phyloP scores from a whole-genome alignment of 2,888 invertebrate species.

The Meandrusa payeni region DNA sequence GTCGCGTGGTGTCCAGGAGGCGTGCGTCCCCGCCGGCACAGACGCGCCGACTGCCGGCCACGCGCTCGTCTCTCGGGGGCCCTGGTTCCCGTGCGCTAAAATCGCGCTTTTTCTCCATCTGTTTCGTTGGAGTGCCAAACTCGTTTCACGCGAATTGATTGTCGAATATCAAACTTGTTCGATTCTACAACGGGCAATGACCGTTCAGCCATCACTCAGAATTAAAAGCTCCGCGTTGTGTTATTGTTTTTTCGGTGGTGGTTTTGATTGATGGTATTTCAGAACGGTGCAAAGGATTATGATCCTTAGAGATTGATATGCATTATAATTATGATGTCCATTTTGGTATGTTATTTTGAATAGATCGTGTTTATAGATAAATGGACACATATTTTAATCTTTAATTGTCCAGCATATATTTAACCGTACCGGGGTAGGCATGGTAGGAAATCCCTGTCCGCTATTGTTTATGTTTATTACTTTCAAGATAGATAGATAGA shows the following conservation, averaged over 20 bases:
- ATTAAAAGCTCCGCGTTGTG: constrained; percentile 13
- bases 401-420: too few relatives aligned
- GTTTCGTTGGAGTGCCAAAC: constrained; percentile 37
- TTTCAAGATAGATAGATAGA: too few relatives aligned
- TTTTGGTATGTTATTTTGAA: too few relatives aligned
- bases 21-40: constrained; percentile 37
- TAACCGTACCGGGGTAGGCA: too few relatives aligned
- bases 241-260: constrained; percentile 12
- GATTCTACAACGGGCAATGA: constrained; percentile 14
- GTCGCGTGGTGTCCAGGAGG: constrained; percentile 20
- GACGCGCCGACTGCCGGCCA: constrained; percentile 46
- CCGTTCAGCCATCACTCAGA: constrained; percentile 15
- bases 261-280: constrained; percentile 4
- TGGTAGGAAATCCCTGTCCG: too few relatives aligned
- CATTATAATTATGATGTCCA: not conserved
- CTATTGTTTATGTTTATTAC: too few relatives aligned
- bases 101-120: constrained; percentile 35
- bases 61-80: constrained; percentile 33
- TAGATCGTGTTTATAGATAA: too few relatives aligned
- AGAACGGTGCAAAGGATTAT: constrained; percentile 5
- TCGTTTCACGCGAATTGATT: constrained; percentile 31
- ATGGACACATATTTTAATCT: too few relatives aligned
- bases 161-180: constrained; percentile 19
- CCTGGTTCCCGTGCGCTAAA: constrained; percentile 35
- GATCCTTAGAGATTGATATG: not conserved